phyloP scores from a whole-genome alignment of 1,140 invertebrate genomes.

The Zelostemma sp. region DNA sequence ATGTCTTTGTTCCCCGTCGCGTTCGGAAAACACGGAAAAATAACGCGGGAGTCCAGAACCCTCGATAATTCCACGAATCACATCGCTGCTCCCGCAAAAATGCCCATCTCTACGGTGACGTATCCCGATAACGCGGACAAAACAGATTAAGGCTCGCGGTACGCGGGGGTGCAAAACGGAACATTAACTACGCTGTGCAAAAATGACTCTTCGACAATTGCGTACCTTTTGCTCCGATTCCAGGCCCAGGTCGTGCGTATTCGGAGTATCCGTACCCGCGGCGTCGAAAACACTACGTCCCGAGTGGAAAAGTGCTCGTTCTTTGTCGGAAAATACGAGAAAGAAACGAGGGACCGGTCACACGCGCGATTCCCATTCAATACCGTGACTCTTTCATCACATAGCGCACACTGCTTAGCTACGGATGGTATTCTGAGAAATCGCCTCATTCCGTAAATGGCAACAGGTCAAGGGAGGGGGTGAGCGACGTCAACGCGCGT shows the following conservation, averaged over 20 bases:
- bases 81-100: too few relatives aligned
- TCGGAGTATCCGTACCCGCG: neutral
- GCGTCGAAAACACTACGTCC: neutral
- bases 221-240: slow-evolving; percentile 18
- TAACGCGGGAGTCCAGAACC: too few relatives aligned
- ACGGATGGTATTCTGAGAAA: too few relatives aligned
- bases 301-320: neutral
- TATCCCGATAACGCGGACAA: slow-evolving; percentile 29
- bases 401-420: too few relatives aligned
- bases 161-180: neutral
- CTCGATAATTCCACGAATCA: too few relatives aligned
- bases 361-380: slow-evolving; percentile 44
- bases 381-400: slow-evolving; percentile 8
- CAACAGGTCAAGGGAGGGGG: too few relatives aligned
- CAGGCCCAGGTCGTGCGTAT: neutral
- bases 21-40: too few relatives aligned
- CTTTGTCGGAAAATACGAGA: slow-evolving; percentile 26
- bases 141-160: neutral
- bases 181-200: neutral
- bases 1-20: too few relatives aligned
- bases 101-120: too few relatives aligned
- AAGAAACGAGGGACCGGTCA: slow-evolving; percentile 36
- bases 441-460: too few relatives aligned
- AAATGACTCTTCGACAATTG: neutral
- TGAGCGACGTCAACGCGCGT: too few relatives aligned